Conservation (phyloP, 2,113 vertebrate species). For the Myotis lucifugus region DNA sequence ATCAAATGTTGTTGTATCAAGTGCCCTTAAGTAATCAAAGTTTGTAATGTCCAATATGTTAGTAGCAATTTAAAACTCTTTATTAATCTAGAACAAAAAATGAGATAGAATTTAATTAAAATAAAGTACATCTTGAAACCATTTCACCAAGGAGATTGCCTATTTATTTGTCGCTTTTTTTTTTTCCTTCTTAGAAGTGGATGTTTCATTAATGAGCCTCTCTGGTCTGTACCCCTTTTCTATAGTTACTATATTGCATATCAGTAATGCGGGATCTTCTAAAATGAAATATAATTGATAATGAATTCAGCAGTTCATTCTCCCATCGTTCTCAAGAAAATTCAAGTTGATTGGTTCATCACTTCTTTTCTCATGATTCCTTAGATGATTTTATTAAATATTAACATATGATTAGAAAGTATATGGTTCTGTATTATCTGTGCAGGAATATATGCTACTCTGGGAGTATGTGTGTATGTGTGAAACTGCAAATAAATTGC, state of each 20-base stretch:
- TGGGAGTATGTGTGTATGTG: neutral
- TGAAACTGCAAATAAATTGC: neutral
- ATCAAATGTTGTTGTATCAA: conserved; percentile 69
- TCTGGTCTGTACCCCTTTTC: conserved; percentile 1
- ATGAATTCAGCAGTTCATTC: conserved; percentile 57
- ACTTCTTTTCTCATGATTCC: neutral
- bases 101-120: conserved; percentile 67
- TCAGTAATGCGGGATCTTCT: conserved; percentile 8
- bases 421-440: neutral
- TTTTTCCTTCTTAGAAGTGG: neutral
- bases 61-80: conserved; percentile 61
- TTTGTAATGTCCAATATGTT: conserved; percentile 63
- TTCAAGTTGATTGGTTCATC: conserved; percentile 35
- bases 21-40: conserved; percentile 77
- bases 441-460: neutral
- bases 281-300: conserved; percentile 56
- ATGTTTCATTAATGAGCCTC: conserved; percentile 63
- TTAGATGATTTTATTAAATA: conserved; percentile 48
- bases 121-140: conserved; percentile 55
- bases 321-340: conserved; percentile 52
- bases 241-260: neutral
- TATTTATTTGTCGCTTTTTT: conserved; percentile 40
- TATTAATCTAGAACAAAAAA: conserved; percentile 60
- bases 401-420: conserved; percentile 3
- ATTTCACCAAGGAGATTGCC: conserved; percentile 55